A percentile compares a stretch with the other conserved stretches of the same genome.
phyloP scores from a whole-genome alignment of 37 sponge, comb jelly and placozoan species.

The Chondrosia reniformis region DNA sequence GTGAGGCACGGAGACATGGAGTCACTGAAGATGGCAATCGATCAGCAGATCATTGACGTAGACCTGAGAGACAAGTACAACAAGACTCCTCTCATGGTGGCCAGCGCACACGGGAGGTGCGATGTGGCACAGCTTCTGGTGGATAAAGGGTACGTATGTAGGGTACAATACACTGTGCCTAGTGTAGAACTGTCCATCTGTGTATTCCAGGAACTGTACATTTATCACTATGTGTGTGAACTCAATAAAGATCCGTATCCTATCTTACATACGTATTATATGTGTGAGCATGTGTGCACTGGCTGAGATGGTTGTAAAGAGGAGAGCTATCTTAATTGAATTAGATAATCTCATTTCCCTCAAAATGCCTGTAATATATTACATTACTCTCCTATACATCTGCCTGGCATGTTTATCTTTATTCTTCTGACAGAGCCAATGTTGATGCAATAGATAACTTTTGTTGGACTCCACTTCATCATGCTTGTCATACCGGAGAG shows the following conservation, averaged over 20 bases:
- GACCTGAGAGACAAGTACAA: conserved; percentile 89
- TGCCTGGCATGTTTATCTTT: not conserved
- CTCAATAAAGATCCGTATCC: too few relatives aligned
- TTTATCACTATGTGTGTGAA: not conserved
- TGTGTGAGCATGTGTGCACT: not conserved
- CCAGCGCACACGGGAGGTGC: conserved; percentile 70
- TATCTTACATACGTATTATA: not conserved
- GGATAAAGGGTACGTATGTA: conserved; percentile 57
- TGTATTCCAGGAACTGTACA: not conserved
- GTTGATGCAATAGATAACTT: conserved; percentile 93
- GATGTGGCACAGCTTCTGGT: conserved; percentile 71
- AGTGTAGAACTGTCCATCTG: not conserved
- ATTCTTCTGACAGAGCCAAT: conserved; percentile 56
- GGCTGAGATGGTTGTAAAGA: not conserved
- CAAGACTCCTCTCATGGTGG: conserved; percentile 96
- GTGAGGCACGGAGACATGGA: conserved; percentile 81
- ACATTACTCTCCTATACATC: not conserved
- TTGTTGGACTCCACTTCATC: conserved; percentile 90
- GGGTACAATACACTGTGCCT: not conserved
- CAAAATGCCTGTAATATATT: too few relatives aligned
- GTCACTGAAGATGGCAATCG: conserved; percentile 68
- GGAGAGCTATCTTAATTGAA: not conserved
- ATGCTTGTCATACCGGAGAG: conserved; percentile 88
- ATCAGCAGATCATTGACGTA: conserved; percentile 36
- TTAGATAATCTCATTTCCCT: too few relatives aligned